Base-by-base conservation (phyloP, 2,797 vertebrate species). In the Trachops cirrhosus region DNA sequence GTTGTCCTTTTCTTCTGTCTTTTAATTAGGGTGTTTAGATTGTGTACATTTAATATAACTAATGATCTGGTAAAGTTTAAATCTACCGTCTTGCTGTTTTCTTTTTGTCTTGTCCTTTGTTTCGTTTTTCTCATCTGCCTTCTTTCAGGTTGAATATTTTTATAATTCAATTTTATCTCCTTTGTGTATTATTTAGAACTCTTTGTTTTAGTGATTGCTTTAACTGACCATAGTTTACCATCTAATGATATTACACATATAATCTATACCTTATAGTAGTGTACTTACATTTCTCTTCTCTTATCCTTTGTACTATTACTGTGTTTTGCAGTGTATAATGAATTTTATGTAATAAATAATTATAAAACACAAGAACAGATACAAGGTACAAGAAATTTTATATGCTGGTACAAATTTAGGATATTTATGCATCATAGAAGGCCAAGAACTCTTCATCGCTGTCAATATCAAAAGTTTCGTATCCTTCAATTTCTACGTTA, bases 131-230 rank as follows among this genome's bases (percentile, higher is more conserved):
- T 79, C 21, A 67, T 73, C 9, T 57, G 19, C 59, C 7, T 83
- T 89, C 41, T 71, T 94, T 85, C 67, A n/a, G 19, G 16, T 88
- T 86, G 39, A 68, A 11, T 77, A 32, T 29, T 29, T 86, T 93
- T 83, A 52, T 77, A 50, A 29, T 77, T 93, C 22, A 41, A 3
- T 86, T 84, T 90, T 78, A 64, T 54, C 32, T 78, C 19, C 24
- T 86, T 80, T 74, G 29, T 54, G 6, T 62, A 57, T 64, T 78
- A 78, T 39, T n/a, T 79, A 52, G 52, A 91, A 62, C 32, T 70
- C 62, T 70, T 79, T 54, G n/a, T 91, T 83, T 57, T 59, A 89
- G 11, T 80, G 41, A 15, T 89, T 96, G n/a, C 71, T 94, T 92
- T 89, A 70, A 82, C 37, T 90, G 86, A 52, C 22, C 68, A 6